Conservation (phyloP, 64 coral and sea anemone genomes). For the Hydrozoanthus tunicans region DNA sequence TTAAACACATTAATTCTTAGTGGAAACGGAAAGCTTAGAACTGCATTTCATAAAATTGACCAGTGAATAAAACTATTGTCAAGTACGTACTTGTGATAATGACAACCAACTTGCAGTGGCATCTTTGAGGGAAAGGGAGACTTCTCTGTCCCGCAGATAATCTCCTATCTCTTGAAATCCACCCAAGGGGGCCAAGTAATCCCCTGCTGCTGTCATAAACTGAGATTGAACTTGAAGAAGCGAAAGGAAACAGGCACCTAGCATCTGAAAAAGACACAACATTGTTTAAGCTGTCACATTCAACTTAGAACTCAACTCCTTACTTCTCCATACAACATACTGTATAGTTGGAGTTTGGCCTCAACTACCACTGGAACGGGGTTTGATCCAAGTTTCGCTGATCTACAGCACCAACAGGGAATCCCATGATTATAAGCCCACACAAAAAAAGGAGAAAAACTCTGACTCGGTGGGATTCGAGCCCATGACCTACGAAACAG, state of each 20-base stretch:
- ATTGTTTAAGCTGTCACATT: neutral
- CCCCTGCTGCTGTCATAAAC: conserved; percentile 78
- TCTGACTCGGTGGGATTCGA: too few species aligned
- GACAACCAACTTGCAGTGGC: conserved; percentile 95
- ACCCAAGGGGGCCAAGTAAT: conserved; percentile 83
- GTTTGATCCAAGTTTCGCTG: too few species aligned
- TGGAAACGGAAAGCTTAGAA: too few species aligned
- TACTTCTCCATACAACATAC: too few species aligned
- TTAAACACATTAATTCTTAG: too few species aligned
- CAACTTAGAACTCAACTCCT: neutral
- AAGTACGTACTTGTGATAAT: conserved; percentile 78
- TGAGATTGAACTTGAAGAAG: conserved; percentile 85
- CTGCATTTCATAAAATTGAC: too few species aligned
- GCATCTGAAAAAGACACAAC: conserved; percentile 72
- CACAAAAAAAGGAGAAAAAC: too few species aligned
- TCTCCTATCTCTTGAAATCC: conserved; percentile 97
- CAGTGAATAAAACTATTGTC: neutral
- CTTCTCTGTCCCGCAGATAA: conserved; percentile 99
- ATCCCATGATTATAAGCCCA: too few species aligned
- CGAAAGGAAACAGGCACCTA: conserved; percentile 93
- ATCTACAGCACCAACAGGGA: too few species aligned
- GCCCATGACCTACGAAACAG: too few species aligned
- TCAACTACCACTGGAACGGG: too few species aligned
- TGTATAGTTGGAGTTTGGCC: too few species aligned
- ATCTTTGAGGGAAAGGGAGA: conserved; percentile 92